A percentile compares a stretch with the other conserved stretches of the same genome.
phyloP scores from a whole-genome alignment of 2,888 invertebrate genomes.

The Ischnus inquisitorius region DNA sequence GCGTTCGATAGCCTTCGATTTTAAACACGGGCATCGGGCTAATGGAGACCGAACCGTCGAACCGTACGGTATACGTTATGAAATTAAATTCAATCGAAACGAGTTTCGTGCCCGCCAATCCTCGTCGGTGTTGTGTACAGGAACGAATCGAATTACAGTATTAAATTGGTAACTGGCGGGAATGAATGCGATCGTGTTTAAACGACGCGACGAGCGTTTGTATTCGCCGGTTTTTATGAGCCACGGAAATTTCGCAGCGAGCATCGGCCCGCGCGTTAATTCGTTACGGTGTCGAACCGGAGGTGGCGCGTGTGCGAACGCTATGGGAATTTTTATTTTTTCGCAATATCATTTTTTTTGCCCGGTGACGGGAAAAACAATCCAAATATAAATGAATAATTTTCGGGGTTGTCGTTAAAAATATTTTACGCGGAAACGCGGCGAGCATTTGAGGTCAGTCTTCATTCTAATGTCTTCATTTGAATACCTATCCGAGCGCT shows the following conservation, averaged over 20 bases:
- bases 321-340: too few relatives aligned
- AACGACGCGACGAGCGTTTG: conserved; percentile 5
- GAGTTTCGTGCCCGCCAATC: background rate
- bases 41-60: conserved; percentile 21
- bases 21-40: conserved; percentile 1
- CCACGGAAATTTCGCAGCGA: background rate
- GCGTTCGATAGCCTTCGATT: conserved; percentile 17
- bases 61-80: conserved; percentile 31
- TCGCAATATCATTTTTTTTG: too few relatives aligned
- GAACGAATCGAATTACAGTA: conserved; percentile 26
- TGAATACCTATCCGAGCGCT: conserved; percentile 60
- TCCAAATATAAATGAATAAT: conserved; percentile 25
- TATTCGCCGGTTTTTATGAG: conserved; percentile 8
- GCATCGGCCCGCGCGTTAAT: background rate
- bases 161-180: conserved; percentile 16
- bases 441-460: conserved; percentile 35
- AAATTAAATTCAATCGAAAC: conserved; percentile 40
- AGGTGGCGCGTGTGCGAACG: background rate
- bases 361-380: background rate
- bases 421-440: conserved; percentile 7
- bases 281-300: background rate
- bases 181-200: background rate
- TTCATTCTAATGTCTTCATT: conserved; percentile 68
- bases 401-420: conserved; percentile 16
- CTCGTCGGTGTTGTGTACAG: background rate